phyloP scores from a whole-genome alignment of 2,888 invertebrate species.

The Nomada hirtipes region DNA sequence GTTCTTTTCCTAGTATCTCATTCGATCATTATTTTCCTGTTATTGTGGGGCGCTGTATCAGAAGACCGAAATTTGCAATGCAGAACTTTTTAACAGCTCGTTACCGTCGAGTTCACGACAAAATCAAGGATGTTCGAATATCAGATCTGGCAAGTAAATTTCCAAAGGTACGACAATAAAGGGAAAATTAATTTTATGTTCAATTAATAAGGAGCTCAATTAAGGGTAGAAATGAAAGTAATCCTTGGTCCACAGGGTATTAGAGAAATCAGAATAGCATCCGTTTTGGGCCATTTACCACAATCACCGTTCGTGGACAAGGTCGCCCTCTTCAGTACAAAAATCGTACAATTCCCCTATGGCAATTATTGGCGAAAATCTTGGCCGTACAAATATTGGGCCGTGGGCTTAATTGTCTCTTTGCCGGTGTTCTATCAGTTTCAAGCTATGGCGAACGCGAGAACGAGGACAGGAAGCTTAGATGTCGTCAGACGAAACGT shows the following conservation, averaged over 20 bases:
- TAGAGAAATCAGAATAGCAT: conserved; percentile 17
- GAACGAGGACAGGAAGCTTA: neutral
- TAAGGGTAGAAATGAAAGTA: too few species aligned
- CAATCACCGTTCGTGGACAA: conserved; percentile 1
- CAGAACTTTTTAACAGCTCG: conserved; percentile 55
- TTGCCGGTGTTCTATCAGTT: conserved; percentile 49
- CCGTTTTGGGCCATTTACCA: conserved; percentile 26
- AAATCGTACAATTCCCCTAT: conserved; percentile 37
- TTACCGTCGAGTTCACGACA: conserved; percentile 61
- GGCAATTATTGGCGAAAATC: conserved; percentile 34
- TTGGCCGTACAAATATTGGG: conserved; percentile 32
- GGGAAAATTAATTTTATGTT: too few species aligned
- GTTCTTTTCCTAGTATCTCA: conserved; percentile 3
- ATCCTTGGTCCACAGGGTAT: conserved; percentile 19
- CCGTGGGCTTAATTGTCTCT: conserved; percentile 41
- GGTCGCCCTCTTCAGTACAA: neutral
- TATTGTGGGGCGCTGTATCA: too few species aligned
- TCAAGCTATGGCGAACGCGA: conserved; percentile 6
- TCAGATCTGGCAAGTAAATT: conserved; percentile 47
- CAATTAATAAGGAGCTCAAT: neutral
- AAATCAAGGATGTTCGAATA: conserved; percentile 56
- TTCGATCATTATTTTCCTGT: neutral
- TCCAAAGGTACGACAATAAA: conserved; percentile 50
- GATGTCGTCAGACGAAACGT: neutral
- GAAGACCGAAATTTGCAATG: conserved; percentile 43